Base-by-base conservation (phyloP, 2,797 vertebrate genomes). In the Sebastiscus tertius region DNA sequence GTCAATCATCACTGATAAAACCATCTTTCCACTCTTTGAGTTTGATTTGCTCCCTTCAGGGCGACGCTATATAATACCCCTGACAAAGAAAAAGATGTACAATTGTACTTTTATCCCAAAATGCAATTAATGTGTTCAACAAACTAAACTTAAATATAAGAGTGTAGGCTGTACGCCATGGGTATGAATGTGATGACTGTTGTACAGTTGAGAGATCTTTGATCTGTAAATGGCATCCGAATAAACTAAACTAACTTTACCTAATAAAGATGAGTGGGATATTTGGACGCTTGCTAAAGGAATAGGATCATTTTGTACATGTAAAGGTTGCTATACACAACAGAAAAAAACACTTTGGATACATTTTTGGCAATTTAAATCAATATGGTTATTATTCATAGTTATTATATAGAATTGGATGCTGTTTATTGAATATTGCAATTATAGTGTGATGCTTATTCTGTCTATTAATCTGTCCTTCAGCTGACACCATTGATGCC, bases 301-400 rank as follows among this genome's bases (percentile, higher is more conserved):
- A 59, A 59, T 9, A 29, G 26, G 27, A 60, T 31, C 2, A 33
- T 31, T 33, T 33, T 61, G 29, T 12, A 31, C 18, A 61, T 61
- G 31, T 10, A 61, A 61, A 33, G 59, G 20, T 12, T n/a, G 29
- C 59, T 33, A 20, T 54, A 11, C 29, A 61, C 8, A 61, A 61
- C 16, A 33, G 18, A 20, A 49, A 20, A n/a, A 61, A 33, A 5
- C 18, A 61, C 18, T 2, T n/a, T 61, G 18, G 27, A 31, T 34
- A 6, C 3, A 33, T 33, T 61, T 61, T 8, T 33, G 6, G 29
- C 31, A 34, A 34, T 61, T n/a, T 34, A 33, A 34, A 61, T 49
- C 0, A 0, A 49, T 46, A 46, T 1, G 0, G 39, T 7, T 8
- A 20, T 49, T 49, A 20, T 20, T 49, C 18, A 49, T 49, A 0